These are phyloP conservation scores for Kuschelorhynchus macadamiae DNA, from an alignment of 2,888 invertebrate genomes.

Conservation along the genomic window DNA sequence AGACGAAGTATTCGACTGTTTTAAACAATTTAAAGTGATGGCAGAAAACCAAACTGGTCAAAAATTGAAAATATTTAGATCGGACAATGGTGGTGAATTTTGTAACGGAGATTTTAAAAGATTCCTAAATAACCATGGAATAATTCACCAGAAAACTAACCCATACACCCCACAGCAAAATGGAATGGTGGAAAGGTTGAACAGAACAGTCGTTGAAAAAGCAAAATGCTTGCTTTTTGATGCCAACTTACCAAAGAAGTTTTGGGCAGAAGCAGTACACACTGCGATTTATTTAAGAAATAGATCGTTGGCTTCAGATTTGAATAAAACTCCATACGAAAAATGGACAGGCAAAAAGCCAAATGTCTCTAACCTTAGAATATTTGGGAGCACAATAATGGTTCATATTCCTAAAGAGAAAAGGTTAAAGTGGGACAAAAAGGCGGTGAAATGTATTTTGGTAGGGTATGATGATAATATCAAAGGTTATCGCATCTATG, in stretches of 20 bases:
- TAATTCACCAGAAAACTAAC: slow-evolving; percentile 12
- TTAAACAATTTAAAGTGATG: slow-evolving; percentile 21
- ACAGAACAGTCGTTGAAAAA: not conserved
- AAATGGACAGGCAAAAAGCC: too few species aligned
- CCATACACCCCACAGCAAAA: slow-evolving; percentile 25
- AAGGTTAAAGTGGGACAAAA: too few species aligned
- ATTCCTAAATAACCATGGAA: slow-evolving; percentile 26
- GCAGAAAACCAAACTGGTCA: slow-evolving; percentile 15
- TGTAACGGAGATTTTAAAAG: slow-evolving; percentile 2
- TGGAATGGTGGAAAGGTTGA: slow-evolving; percentile 26
- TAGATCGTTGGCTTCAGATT: too few species aligned
- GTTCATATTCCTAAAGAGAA: too few species aligned
- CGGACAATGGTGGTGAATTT: slow-evolving; percentile 38
- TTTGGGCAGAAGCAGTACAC: slow-evolving; percentile 66
- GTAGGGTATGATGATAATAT: too few species aligned
- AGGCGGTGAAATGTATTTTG: too few species aligned
- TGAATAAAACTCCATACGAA: too few species aligned
- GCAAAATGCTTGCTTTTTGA: not conserved
- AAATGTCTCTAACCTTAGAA: too few species aligned
- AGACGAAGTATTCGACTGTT: slow-evolving; percentile 14
- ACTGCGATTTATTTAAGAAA: too few species aligned
- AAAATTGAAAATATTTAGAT: slow-evolving; percentile 26
- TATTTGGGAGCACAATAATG: too few species aligned
- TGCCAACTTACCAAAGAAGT: slow-evolving; percentile 50
- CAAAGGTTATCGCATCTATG: too few species aligned